A percentile compares a stretch with the other conserved stretches of the same genome.
phyloP scores from a whole-genome alignment of 2,797 vertebrate genomes.

The Pangasius sanitwongsei region DNA sequence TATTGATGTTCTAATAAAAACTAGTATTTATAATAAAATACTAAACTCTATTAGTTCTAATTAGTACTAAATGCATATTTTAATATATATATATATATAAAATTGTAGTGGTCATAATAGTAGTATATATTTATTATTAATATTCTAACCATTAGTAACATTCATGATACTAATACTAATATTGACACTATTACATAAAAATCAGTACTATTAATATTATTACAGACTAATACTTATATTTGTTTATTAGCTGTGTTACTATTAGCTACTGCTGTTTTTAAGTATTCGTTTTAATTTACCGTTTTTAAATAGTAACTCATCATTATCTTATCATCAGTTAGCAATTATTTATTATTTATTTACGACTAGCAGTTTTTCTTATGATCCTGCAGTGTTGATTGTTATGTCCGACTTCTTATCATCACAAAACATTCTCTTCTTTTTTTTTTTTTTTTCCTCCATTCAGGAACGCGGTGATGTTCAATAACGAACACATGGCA shows the following conservation, averaged over 20 bases:
- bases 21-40: neutral
- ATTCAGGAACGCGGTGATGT: slow-evolving; percentile 95
- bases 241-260: neutral
- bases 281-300: neutral
- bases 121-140: neutral
- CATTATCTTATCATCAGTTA: neutral
- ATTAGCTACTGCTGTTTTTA: neutral
- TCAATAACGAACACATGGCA: slow-evolving; percentile 98
- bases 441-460: slow-evolving; percentile 35
- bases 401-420: neutral
- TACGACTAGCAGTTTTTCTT: neutral
- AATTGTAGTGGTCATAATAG: neutral
- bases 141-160: neutral
- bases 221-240: too few relatives aligned
- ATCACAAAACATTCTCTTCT: neutral
- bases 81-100: too few relatives aligned
- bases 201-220: neutral
- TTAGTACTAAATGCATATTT: neutral
- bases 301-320: neutral
- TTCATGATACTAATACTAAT: too few relatives aligned
- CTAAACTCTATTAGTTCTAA: neutral
- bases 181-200: neutral
- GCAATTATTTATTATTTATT: neutral
- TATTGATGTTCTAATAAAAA: neutral
- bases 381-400: too few relatives aligned